Conservation (phyloP, 2,797 vertebrate species). For the Emys orbicularis region DNA sequence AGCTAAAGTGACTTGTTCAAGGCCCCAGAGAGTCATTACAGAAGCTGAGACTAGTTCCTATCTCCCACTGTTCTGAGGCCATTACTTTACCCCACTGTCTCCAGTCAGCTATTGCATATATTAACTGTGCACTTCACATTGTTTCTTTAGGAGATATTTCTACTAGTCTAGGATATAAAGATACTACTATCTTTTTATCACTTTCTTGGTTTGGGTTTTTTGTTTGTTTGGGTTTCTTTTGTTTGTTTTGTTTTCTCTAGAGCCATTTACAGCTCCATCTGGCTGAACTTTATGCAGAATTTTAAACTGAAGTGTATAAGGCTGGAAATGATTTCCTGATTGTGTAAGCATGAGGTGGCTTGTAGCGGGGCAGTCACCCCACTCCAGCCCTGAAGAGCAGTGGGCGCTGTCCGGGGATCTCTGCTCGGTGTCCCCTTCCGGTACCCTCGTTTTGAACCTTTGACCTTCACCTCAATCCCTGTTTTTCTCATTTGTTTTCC, state of each 20-base stretch:
- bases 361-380: no score
- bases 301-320: slow-evolving; percentile 26
- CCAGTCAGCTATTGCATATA: not conserved
- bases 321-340: slow-evolving; percentile 64
- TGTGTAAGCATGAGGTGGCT: slow-evolving; percentile 40
- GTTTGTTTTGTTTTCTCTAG: slow-evolving; percentile 7
- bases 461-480: no score
- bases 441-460: no score
- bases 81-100: not conserved
- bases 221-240: not conserved
- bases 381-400: no score
- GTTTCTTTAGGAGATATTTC: not conserved
- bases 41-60: not conserved
- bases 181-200: not conserved
- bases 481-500: no score
- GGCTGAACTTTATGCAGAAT: not conserved
- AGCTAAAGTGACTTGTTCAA: not conserved
- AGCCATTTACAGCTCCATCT: not conserved
- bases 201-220: not conserved
- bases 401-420: no score
- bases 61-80: not conserved
- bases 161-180: not conserved
- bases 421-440: no score
- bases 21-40: not conserved
- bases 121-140: not conserved